Conservation (phyloP, 2,797 vertebrate genomes). For the Myotis pilosus region DNA sequence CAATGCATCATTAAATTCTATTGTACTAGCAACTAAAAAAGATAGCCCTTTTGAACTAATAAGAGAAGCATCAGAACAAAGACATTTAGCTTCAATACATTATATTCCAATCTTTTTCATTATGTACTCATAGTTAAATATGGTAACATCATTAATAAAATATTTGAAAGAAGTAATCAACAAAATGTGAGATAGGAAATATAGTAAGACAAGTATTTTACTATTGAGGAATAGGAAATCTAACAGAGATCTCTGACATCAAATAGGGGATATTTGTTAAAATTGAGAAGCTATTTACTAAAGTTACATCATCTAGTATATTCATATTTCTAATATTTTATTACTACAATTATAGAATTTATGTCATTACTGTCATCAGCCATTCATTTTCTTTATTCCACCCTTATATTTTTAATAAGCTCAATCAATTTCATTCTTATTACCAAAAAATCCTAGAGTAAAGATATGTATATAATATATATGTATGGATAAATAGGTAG, state of each 20-base stretch:
- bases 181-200: slow-evolving; percentile 3
- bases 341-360: slow-evolving; percentile 19
- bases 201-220: slow-evolving; percentile 53
- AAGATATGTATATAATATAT: background rate
- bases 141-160: slow-evolving; percentile 38
- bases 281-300: background rate
- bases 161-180: slow-evolving; percentile 35
- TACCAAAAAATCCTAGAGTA: background rate
- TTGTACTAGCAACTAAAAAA: slow-evolving; percentile 66
- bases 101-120: slow-evolving; percentile 48
- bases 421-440: background rate
- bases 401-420: background rate
- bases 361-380: background rate
- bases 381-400: background rate
- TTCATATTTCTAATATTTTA: slow-evolving; percentile 28
- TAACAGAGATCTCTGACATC: slow-evolving; percentile 25
- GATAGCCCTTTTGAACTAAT: slow-evolving; percentile 60
- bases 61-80: slow-evolving; percentile 69
- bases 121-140: background rate
- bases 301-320: background rate
- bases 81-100: slow-evolving; percentile 36
- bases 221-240: slow-evolving; percentile 31
- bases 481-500: background rate
- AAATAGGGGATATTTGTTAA: background rate
- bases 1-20: slow-evolving; percentile 77